Conservation (phyloP, 2,797 vertebrate genomes). For the Spondyliosoma cantharus region DNA sequence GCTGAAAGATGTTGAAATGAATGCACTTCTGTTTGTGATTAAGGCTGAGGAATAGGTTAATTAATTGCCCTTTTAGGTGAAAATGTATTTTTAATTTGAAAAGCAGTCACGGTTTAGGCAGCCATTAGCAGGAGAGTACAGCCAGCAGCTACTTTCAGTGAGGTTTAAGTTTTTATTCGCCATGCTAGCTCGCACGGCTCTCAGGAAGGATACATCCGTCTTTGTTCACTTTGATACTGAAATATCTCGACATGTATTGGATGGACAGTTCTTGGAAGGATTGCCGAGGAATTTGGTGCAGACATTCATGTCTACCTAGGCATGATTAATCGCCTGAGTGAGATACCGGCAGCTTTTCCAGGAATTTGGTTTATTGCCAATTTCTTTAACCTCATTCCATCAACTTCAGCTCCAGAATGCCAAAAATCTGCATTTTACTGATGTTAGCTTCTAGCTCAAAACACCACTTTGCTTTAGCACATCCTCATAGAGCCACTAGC, state of each 20-base stretch:
- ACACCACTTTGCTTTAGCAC: not conserved
- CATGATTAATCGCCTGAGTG: not conserved
- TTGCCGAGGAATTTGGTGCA: not conserved
- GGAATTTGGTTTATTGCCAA: not conserved
- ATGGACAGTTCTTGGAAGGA: not conserved
- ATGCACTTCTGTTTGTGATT: not conserved
- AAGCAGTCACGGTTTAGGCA: not conserved
- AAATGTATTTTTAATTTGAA: not conserved
- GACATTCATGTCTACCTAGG: not conserved
- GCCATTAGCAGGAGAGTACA: not conserved
- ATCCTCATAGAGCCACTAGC: not conserved
- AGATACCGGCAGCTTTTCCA: not conserved
- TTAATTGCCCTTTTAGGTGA: conserved; percentile 8
- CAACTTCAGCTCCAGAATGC: not conserved
- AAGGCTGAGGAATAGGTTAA: not conserved
- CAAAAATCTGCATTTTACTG: no score
- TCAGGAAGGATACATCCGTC: not conserved
- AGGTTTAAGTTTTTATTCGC: not conserved
- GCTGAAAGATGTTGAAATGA: not conserved
- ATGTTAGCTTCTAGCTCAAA: not conserved
- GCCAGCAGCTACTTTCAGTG: not conserved
- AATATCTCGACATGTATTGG: not conserved
- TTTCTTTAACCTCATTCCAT: not conserved
- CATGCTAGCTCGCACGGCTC: not conserved
- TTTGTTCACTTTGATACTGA: not conserved